Conservation (phyloP, 2,797 vertebrate species). For the Neostethus bicornis region DNA sequence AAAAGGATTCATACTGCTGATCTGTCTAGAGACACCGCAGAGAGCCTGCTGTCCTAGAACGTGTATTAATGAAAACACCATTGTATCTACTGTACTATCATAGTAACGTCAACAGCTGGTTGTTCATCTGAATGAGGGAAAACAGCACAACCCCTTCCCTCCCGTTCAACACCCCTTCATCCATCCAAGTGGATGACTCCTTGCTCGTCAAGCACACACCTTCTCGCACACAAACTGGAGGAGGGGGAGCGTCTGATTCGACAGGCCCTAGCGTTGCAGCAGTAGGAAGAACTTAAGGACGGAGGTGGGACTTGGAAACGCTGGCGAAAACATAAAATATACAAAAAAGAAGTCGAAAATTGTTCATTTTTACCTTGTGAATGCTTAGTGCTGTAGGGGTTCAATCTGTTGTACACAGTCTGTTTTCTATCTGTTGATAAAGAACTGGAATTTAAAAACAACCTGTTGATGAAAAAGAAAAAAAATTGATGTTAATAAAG, state of each 20-base stretch:
- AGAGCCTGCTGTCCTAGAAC: conserved; percentile 83
- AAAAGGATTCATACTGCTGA: conserved; percentile 74
- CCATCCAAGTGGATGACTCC: conserved; percentile 68
- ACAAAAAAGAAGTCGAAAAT: conserved; percentile 37
- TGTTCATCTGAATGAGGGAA: conserved; percentile 59
- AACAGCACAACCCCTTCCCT: conserved; percentile 63
- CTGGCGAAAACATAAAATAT: conserved; percentile 48
- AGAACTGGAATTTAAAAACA: conserved; percentile 85
- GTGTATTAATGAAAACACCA: conserved; percentile 86
- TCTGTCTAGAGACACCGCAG: conserved; percentile 68
- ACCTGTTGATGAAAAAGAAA: conserved; percentile 76
- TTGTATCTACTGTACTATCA: conserved; percentile 90
- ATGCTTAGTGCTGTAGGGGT: conserved; percentile 98
- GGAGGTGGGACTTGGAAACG: conserved; percentile 62
- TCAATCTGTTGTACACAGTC: conserved; percentile 97
- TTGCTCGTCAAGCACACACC: conserved; percentile 62
- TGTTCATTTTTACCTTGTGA: conserved; percentile 97
- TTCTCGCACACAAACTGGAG: conserved; percentile 40
- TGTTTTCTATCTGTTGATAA: conserved; percentile 99
- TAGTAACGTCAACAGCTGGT: conserved; percentile 73
- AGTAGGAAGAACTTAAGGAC: conserved; percentile 35
- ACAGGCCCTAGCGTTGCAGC: conserved; percentile 24
- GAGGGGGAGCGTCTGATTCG: conserved; percentile 34
- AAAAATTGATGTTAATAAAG: conserved; percentile 99
- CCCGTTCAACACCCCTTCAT: conserved; percentile 26